These are phyloP conservation scores for Scaptomyza polygonia DNA, from an alignment of 2,888 invertebrate species.

Conservation along the genomic window DNA sequence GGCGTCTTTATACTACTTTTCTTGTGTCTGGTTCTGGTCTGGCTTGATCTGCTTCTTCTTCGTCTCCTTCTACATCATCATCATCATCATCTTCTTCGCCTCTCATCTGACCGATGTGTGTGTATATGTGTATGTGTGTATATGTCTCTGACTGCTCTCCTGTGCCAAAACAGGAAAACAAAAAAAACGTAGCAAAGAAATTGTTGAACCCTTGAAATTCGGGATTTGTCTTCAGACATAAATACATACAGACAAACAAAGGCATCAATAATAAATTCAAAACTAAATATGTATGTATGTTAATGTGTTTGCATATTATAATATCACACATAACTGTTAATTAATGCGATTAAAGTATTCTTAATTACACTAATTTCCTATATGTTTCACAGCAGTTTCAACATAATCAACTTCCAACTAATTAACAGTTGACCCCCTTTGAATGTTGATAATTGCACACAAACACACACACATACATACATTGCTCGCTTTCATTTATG, in stretches of 20 bases:
- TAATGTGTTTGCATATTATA: neutral
- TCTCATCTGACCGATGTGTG: slow-evolving; percentile 7
- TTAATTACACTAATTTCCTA: neutral
- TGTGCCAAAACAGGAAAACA: slow-evolving; percentile 64
- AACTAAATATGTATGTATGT: neutral
- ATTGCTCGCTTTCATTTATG: slow-evolving; percentile 2
- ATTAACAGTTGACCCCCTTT: neutral
- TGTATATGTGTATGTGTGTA: neutral
- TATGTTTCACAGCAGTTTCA: neutral
- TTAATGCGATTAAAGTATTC: neutral
- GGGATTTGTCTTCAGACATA: slow-evolving; percentile 30
- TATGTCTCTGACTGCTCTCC: slow-evolving; percentile 21
- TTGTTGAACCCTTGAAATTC: slow-evolving; percentile 60
- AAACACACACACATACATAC: neutral
- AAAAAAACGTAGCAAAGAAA: slow-evolving; percentile 61
- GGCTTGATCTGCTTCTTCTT: slow-evolving; percentile 17
- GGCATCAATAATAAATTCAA: neutral
- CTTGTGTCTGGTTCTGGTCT: slow-evolving; percentile 50
- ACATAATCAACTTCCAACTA: neutral
- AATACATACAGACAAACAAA: slow-evolving; percentile 1
- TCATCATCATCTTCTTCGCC: neutral
- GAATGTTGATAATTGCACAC: neutral
- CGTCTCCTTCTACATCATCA: neutral
- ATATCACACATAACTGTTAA: neutral
- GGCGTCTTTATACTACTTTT: slow-evolving; percentile 21